These are phyloP conservation scores for Teinopalpus imperialis DNA, from an alignment of 2,888 invertebrate species.

Conservation along the genomic window DNA sequence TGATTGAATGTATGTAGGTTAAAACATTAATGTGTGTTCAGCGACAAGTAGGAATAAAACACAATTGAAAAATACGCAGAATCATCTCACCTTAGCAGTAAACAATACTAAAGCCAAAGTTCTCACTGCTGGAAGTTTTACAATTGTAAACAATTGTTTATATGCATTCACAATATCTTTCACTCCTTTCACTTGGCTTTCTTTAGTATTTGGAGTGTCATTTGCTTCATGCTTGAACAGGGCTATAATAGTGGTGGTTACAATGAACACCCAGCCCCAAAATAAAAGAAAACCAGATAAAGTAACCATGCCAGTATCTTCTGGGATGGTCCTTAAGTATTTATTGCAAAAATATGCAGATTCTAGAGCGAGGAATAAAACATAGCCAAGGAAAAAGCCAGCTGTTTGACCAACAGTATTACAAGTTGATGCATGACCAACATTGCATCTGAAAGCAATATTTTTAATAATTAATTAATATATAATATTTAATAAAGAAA, in stretches of 20 bases:
- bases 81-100: constrained; percentile 93
- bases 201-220: constrained; percentile 48
- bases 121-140: constrained; percentile 91
- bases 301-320: constrained; percentile 87
- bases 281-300: constrained; percentile 93
- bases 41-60: no score
- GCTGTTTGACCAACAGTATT: constrained; percentile 99
- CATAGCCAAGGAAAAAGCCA: constrained; percentile 98
- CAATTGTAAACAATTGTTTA: constrained; percentile 89
- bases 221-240: constrained; percentile 92
- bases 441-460: constrained; percentile 87
- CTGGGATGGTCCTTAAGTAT: constrained; percentile 89
- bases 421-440: constrained; percentile 99
- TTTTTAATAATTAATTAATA: not conserved
- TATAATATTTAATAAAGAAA: not conserved
- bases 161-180: constrained; percentile 86
- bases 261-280: constrained; percentile 96
- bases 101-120: constrained; percentile 90
- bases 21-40: no score
- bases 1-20: no score
- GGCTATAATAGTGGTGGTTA: constrained; percentile 94
- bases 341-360: constrained; percentile 97
- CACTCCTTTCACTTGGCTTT: constrained; percentile 58
- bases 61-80: no score
- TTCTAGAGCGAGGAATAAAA: constrained; percentile 97